phyloP scores from a whole-genome alignment of 2,888 invertebrate species.

The Chaetogeoica ovagalla region DNA sequence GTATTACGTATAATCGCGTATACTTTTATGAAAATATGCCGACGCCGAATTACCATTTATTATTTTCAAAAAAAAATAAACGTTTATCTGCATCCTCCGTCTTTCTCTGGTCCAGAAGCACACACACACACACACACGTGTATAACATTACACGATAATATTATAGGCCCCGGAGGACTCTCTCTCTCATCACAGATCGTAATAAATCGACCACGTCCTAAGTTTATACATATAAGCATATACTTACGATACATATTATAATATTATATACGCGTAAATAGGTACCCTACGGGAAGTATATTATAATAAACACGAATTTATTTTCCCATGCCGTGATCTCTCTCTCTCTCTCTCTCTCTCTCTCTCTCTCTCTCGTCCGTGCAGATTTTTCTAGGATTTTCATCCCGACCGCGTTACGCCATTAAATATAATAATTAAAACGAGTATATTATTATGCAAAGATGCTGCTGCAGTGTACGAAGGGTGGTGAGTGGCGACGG shows the following conservation, averaged over 20 bases:
- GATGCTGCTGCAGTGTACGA: no score
- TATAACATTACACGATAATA: not conserved
- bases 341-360: no score
- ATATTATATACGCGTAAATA: not conserved
- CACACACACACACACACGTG: no score
- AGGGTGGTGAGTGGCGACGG: no score
- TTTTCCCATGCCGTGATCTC: not conserved
- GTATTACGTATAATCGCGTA: not conserved
- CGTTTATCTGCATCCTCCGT: not conserved
- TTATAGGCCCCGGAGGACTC: not conserved
- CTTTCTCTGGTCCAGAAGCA: not conserved
- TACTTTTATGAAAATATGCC: not conserved
- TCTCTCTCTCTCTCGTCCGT: no score
- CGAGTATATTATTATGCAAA: not conserved
- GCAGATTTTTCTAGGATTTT: slow-evolving; percentile 6
- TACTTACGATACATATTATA: not conserved
- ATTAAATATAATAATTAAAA: not conserved
- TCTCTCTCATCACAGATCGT: not conserved
- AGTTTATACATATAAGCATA: no score
- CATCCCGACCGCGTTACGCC: not conserved
- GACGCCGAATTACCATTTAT: slow-evolving; percentile 16
- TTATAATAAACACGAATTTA: not conserved
- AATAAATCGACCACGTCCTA: not conserved
- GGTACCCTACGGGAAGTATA: not conserved
- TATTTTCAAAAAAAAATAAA: no score